These are phyloP conservation scores for Sardina pilchardus DNA, from an alignment of 2,113 vertebrate species.

Conservation along the genomic window DNA sequence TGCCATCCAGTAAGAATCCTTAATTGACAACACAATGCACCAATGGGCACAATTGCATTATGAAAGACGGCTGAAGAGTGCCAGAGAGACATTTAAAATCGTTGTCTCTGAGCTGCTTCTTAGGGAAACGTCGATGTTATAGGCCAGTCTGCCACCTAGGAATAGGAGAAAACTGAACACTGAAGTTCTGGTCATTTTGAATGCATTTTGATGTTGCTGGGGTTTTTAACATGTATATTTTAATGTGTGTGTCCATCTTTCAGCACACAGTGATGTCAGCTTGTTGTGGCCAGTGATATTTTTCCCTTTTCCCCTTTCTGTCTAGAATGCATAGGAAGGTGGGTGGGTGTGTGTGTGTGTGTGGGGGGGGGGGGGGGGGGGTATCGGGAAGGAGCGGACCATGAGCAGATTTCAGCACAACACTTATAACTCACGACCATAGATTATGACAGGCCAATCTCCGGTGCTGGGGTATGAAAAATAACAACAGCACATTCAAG, in stretches of 20 bases:
- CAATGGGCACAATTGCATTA: neutral
- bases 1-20: neutral
- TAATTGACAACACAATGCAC: neutral
- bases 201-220: neutral
- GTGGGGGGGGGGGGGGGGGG: neutral
- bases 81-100: neutral
- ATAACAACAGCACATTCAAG: slow-evolving; percentile 62
- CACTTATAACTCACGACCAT: slow-evolving; percentile 78
- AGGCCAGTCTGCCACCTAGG: neutral
- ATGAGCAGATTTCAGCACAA: slow-evolving; percentile 69
- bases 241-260: slow-evolving; percentile 4
- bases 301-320: slow-evolving; percentile 22
- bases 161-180: neutral
- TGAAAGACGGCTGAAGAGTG: neutral
- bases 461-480: slow-evolving; percentile 72
- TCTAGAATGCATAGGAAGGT: neutral
- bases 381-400: slow-evolving; percentile 57
- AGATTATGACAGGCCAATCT: slow-evolving; percentile 80
- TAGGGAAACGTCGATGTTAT: neutral
- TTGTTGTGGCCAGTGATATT: slow-evolving; percentile 29
- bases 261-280: slow-evolving; percentile 32
- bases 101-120: neutral
- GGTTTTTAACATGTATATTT: slow-evolving; percentile 13
- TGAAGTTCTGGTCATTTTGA: neutral
- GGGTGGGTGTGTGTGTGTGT: too few species aligned